Percentiles rank a stretch among this genome's conserved stretches.
These are phyloP conservation scores for Acomys russatus DNA, from an alignment of 2,797 vertebrate genomes.

Conservation along the genomic window DNA sequence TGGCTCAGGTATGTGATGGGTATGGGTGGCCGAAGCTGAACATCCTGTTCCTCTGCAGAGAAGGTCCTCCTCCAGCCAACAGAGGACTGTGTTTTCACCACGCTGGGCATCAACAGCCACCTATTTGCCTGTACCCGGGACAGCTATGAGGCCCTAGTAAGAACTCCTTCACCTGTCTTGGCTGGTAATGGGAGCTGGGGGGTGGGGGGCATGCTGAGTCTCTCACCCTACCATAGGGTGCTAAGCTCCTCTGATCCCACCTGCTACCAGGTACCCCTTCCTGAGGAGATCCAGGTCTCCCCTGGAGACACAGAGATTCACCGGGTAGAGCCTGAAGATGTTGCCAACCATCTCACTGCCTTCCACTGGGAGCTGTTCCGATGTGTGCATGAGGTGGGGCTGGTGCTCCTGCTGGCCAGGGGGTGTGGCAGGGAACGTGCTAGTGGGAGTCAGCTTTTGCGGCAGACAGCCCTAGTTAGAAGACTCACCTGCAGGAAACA, in stretches of 20 bases:
- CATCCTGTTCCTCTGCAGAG: slow-evolving; percentile 88
- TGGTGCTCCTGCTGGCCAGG: background rate
- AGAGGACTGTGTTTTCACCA: slow-evolving; percentile 98
- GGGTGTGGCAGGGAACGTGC: background rate
- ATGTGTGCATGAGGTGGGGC: slow-evolving; percentile 95
- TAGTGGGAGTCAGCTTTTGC: background rate
- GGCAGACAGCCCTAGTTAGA: background rate
- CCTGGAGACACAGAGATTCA: slow-evolving; percentile 97
- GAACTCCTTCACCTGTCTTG: slow-evolving; percentile 59
- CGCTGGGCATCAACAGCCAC: slow-evolving; percentile 98
- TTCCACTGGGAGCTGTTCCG: slow-evolving; percentile 99
- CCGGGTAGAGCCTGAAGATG: slow-evolving; percentile 95
- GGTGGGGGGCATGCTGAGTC: background rate
- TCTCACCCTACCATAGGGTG: background rate
- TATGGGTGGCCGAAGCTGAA: background rate
- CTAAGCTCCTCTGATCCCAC: background rate
- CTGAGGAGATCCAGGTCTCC: slow-evolving; percentile 96
- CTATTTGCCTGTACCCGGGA: slow-evolving; percentile 95
- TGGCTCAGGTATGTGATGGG: background rate
- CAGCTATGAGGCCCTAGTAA: slow-evolving; percentile 95
- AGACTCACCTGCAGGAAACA: background rate
- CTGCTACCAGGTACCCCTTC: slow-evolving; percentile 92
- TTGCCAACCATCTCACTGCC: slow-evolving; percentile 96
- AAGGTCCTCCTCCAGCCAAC: slow-evolving; percentile 96
- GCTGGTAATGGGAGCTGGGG: background rate